phyloP scores from a whole-genome alignment of 1,140 invertebrate genomes.

The Helicoverpa zea region DNA sequence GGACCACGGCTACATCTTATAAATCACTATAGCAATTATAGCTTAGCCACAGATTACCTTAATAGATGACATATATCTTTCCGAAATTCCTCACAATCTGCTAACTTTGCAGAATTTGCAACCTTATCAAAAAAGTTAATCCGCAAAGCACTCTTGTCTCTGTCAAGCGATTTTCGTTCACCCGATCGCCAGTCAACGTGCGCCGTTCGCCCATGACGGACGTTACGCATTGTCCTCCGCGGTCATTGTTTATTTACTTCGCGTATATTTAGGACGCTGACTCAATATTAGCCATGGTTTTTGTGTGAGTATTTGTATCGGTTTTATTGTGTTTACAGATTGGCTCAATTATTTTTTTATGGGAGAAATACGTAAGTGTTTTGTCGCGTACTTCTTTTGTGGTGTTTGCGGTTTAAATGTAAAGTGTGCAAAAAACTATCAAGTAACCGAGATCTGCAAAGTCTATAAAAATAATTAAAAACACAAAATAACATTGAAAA shows the following conservation, averaged over 20 bases:
- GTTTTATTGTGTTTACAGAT: not conserved
- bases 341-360: too few species aligned
- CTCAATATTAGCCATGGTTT: conserved; percentile 70
- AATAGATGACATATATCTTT: too few species aligned
- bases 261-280: conserved; percentile 49
- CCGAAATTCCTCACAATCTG: too few species aligned
- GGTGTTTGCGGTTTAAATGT: not conserved
- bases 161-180: not conserved
- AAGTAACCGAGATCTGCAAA: too few species aligned
- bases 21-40: too few species aligned
- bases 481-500: too few species aligned
- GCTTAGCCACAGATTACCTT: too few species aligned
- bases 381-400: not conserved
- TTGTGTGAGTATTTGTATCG: conserved; percentile 65
- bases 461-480: too few species aligned
- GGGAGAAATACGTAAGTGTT: not conserved
- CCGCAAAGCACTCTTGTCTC: not conserved
- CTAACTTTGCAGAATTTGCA: too few species aligned
- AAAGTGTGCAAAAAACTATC: too few species aligned
- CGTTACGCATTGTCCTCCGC: conserved; percentile 6
- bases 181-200: conserved; percentile 33
- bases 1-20: too few species aligned
- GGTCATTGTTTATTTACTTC: conserved; percentile 52
- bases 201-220: conserved; percentile 47
- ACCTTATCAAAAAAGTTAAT: not conserved